These are phyloP conservation scores for Ascidia mentula DNA, from an alignment of 23 tunicate species.

Conservation along the genomic window DNA sequence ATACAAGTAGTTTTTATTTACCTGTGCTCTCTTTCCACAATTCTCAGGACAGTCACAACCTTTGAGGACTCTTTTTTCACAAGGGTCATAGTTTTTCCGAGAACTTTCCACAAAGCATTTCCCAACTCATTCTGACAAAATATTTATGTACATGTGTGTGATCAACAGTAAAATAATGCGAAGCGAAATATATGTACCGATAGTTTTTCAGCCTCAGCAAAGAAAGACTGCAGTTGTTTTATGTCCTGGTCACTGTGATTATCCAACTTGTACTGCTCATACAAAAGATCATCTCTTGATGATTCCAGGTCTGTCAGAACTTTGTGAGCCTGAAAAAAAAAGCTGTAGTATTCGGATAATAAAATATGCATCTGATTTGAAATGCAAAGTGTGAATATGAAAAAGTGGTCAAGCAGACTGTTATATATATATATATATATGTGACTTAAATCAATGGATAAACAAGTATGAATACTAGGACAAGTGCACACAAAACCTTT, in stretches of 20 bases:
- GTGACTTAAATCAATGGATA: too few relatives aligned
- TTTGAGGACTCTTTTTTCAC: slow-evolving; percentile 67
- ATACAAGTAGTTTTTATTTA: not conserved
- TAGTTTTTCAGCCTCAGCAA: slow-evolving; percentile 77
- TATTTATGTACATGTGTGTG: not conserved
- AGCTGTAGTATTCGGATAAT: too few relatives aligned
- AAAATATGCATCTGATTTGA: too few relatives aligned
- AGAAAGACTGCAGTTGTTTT: slow-evolving; percentile 71
- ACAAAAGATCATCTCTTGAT: slow-evolving; percentile 91
- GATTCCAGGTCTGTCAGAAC: slow-evolving; percentile 83
- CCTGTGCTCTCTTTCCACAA: slow-evolving; percentile 95
- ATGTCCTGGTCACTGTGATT: slow-evolving; percentile 75
- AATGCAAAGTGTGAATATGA: too few relatives aligned
- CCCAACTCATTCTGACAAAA: slow-evolving; percentile 70
- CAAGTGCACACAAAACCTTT: too few relatives aligned
- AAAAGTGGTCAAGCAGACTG: too few relatives aligned
- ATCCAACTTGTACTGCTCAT: slow-evolving; percentile 90
- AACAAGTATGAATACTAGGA: too few relatives aligned
- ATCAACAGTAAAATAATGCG: not conserved
- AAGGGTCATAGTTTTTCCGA: slow-evolving; percentile 47
- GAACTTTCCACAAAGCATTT: slow-evolving; percentile 45
- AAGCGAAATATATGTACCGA: slow-evolving; percentile 28
- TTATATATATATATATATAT: too few relatives aligned
- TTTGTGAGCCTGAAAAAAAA: slow-evolving; percentile 79
- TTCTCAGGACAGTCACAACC: slow-evolving; percentile 75